Base-by-base conservation (phyloP, 2,113 vertebrate species). In the Apaloderma vittatum region DNA sequence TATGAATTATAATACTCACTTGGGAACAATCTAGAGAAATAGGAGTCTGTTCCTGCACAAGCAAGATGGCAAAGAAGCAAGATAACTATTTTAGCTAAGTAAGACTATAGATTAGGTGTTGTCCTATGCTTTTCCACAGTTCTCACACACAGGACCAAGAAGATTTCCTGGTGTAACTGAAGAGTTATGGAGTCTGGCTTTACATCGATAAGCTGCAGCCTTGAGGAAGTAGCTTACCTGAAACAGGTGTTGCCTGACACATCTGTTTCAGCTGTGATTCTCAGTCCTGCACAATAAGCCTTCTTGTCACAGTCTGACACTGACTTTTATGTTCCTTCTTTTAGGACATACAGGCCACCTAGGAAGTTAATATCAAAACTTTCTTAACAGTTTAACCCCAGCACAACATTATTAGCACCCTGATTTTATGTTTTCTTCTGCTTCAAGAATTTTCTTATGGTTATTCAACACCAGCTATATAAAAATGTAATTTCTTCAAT, bases 111-210 rank as follows among this genome's bases (percentile, higher is more conserved):
- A 58, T 27, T 29, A 78, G 18, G 24, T 70, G 32, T 30, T 68
- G 49, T 63, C 26, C 29, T 15, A 29, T 11, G 12, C 21, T 45
- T 65, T 87, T 82, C n/a, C 48, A n/a, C 20, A 51, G 12, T 36
- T 61, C 20, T 23, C 29, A 21, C 24, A 18, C 13, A 43, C 3
- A 6, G 10, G n/a, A 54, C 8, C 55, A 78, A 45, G 43, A 82
- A 78, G 9, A 40, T 34, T 48, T 62, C 51, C 19, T 12, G 20
- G 13, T 23, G 16, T 48, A 45, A 51, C 40, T 52, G 8, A 78
- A 37, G 12, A 1, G 0, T 51, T 34, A 51, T 0, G 0, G 12
- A 51, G 17, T 21, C 29, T 46, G 29, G 7, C 9, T 72, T 83
- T 55, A 45, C 24, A 23, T 0, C 13, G 49, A 27, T 12, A 51